These are phyloP conservation scores for Fulica atra DNA, from an alignment of 2,113 vertebrate genomes.

Conservation along the genomic window DNA sequence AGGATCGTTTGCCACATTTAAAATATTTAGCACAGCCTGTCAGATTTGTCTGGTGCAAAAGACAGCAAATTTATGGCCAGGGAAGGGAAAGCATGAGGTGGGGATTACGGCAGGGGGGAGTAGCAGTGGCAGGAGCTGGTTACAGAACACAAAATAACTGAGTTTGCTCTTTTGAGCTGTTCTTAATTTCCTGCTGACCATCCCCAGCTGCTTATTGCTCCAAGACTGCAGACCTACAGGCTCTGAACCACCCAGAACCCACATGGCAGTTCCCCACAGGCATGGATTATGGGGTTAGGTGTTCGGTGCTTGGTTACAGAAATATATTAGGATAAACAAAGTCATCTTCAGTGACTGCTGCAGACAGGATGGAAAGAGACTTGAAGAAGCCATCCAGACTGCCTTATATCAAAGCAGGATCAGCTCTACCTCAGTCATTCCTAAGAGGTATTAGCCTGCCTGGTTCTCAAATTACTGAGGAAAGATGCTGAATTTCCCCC, in stretches of 20 bases:
- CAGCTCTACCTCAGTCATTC: not conserved
- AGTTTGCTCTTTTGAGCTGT: not conserved
- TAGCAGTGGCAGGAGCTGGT: not conserved
- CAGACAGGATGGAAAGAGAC: not conserved
- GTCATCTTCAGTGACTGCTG: not conserved
- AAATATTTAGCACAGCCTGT: conserved; percentile 36
- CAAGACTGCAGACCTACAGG: not conserved
- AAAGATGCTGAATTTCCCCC: not conserved
- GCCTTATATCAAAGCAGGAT: not conserved
- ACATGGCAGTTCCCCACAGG: not conserved
- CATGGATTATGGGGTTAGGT: not conserved
- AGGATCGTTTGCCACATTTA: conserved; percentile 6
- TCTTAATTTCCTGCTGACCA: not conserved
- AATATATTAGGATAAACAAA: not conserved
- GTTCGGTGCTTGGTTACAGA: not conserved
- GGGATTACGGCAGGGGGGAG: not conserved
- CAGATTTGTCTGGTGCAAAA: conserved; percentile 29
- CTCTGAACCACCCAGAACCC: not conserved
- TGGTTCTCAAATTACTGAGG: not conserved
- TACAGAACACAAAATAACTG: not conserved
- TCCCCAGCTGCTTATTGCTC: not conserved
- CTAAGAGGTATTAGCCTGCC: not conserved
- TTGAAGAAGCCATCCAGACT: not conserved
- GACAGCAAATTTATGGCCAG: not conserved
- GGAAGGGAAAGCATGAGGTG: not conserved